phyloP scores from a whole-genome alignment of 2,113 vertebrate genomes.

The Dendrocopos noguchii region DNA sequence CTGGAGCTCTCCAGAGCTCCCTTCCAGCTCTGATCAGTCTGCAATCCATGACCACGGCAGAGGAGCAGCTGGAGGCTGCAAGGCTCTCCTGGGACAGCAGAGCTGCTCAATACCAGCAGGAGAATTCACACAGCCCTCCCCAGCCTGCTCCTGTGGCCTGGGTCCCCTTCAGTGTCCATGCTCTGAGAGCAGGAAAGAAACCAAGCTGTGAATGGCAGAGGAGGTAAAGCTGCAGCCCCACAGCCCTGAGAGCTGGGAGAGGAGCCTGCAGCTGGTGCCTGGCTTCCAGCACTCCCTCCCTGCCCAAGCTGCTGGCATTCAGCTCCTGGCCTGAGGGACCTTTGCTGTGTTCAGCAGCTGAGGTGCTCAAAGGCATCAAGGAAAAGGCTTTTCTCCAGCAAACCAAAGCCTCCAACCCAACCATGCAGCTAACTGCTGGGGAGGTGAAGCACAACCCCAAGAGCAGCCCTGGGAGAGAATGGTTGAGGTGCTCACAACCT shows the following conservation, averaged over 20 bases:
- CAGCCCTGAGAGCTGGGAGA: background rate
- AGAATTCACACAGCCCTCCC: background rate
- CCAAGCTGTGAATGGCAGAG: background rate
- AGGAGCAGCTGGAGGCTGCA: background rate
- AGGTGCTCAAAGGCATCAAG: fast-evolving
- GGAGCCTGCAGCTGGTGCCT: background rate
- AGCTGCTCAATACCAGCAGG: background rate
- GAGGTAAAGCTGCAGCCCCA: background rate
- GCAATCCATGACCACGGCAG: fast-evolving
- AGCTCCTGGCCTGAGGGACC: background rate
- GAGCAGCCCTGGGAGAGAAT: background rate
- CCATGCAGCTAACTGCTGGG: background rate
- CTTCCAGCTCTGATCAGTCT: too few species aligned
- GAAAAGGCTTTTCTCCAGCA: background rate
- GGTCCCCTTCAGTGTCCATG: fast-evolving
- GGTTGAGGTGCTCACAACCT: background rate
- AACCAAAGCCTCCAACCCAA: background rate
- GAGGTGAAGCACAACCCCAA: background rate
- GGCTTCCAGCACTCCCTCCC: background rate
- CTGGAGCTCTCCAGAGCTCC: too few species aligned
- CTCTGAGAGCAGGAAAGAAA: background rate
- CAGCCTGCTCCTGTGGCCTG: background rate
- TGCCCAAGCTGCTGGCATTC: background rate
- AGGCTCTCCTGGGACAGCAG: background rate
- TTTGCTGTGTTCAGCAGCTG: background rate